Conservation (phyloP, 2,888 invertebrate species). For the Agelastica alni region DNA sequence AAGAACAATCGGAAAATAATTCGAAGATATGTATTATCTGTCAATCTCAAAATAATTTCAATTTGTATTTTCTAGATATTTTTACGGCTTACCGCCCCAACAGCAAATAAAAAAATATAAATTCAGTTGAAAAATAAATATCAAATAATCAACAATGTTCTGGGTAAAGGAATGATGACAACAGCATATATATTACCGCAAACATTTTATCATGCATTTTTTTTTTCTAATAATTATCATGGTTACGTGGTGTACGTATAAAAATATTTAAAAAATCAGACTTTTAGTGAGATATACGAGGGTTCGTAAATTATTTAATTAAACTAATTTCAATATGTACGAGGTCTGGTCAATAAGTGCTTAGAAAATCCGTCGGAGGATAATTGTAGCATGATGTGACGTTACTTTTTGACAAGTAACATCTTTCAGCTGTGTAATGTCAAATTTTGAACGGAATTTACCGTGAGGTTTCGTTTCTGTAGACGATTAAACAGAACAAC, state of each 20-base stretch:
- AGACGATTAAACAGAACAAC: no score
- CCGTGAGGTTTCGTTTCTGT: no score
- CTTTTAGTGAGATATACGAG: conserved; percentile 28
- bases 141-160: conserved; percentile 45
- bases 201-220: conserved; percentile 50
- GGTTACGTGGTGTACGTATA: conserved; percentile 41
- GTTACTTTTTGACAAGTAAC: no score
- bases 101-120: conserved; percentile 34
- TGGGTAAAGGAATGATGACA: conserved; percentile 70
- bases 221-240: conserved; percentile 37
- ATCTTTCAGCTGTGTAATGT: no score
- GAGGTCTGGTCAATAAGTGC: no score
- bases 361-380: no score
- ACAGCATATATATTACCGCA: conserved; percentile 65
- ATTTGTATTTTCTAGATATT: not conserved
- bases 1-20: conserved; percentile 1
- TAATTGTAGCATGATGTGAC: no score
- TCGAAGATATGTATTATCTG: conserved; percentile 5
- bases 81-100: not conserved
- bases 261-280: conserved; percentile 38
- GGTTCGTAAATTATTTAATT: conserved; percentile 9
- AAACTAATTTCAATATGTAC: no score
- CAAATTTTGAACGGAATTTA: no score
- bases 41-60: not conserved
- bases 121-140: conserved; percentile 35